These are phyloP conservation scores for Blastobasis adustella DNA, from an alignment of 2,888 invertebrate genomes.

Conservation along the genomic window DNA sequence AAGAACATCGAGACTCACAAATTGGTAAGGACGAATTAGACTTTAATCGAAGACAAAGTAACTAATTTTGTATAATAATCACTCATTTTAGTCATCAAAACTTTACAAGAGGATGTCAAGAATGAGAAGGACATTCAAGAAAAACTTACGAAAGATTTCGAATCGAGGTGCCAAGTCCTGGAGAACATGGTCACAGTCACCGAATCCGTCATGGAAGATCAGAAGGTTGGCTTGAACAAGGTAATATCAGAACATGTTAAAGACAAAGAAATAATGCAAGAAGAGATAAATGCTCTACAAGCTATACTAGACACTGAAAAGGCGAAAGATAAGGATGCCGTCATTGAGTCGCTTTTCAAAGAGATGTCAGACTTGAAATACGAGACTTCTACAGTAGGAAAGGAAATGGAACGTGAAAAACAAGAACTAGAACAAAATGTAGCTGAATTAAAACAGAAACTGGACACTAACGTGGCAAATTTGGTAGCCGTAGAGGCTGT, in stretches of 20 bases:
- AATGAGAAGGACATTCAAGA: conserved; percentile 35
- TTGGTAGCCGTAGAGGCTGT: not conserved
- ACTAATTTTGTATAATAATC: too few species aligned
- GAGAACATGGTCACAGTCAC: conserved; percentile 52
- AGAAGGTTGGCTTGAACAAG: conserved; percentile 33
- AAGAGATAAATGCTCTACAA: conserved; percentile 26
- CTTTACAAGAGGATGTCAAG: conserved; percentile 39
- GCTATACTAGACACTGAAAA: conserved; percentile 17
- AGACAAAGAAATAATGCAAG: conserved; percentile 26
- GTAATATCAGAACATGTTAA: conserved; percentile 31
- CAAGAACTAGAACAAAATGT: conserved; percentile 5
- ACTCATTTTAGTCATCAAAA: conserved; percentile 30
- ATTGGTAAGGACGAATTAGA: too few species aligned
- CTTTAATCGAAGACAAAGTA: too few species aligned
- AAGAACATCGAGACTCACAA: too few species aligned
- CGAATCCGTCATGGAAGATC: conserved; percentile 53
- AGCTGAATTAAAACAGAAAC: not conserved
- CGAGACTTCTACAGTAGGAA: too few species aligned
- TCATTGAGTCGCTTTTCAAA: conserved; percentile 5
- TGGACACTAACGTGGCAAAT: too few species aligned
- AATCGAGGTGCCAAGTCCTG: conserved; percentile 43
- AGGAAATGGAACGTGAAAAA: conserved; percentile 4
- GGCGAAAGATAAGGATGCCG: conserved; percentile 16
- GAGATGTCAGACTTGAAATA: conserved; percentile 1
- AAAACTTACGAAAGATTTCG: conserved; percentile 42